phyloP scores from a whole-genome alignment of 2,113 vertebrate species.

The Typhlomys cinereus region DNA sequence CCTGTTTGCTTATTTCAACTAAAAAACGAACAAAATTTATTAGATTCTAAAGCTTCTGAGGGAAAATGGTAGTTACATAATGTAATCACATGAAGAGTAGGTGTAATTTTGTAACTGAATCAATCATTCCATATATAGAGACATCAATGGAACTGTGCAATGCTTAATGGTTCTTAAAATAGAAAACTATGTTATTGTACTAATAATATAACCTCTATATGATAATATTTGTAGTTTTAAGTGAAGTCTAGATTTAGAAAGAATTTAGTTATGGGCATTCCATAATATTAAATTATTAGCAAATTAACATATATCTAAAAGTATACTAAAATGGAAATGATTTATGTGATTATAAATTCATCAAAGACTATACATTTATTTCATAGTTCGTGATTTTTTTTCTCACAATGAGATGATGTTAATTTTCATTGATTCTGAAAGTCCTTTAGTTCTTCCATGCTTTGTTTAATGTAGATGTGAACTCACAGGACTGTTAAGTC shows the following conservation, averaged over 20 bases:
- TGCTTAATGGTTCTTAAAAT: background rate
- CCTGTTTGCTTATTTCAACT: slow-evolving; percentile 25
- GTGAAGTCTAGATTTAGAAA: background rate
- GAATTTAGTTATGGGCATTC: background rate
- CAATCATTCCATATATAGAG: background rate
- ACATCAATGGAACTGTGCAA: background rate
- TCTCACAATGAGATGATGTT: background rate
- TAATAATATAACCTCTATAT: background rate
- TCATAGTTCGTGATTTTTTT: background rate
- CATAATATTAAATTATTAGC: background rate
- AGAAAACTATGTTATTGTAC: background rate
- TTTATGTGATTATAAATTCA: background rate
- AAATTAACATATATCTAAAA: background rate
- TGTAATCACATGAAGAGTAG: slow-evolving; percentile 22
- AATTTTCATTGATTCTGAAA: background rate
- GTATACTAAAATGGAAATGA: background rate
- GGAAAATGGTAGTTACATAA: background rate
- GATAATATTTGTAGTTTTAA: background rate
- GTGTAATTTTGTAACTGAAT: slow-evolving; percentile 33
- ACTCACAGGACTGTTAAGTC: background rate
- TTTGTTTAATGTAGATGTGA: background rate
- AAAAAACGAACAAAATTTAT: slow-evolving; percentile 56
- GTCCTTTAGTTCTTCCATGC: background rate
- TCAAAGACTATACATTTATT: background rate
- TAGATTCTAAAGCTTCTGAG: slow-evolving; percentile 41